Conservation (phyloP, 2,888 invertebrate genomes). For the Nomada fucata region DNA sequence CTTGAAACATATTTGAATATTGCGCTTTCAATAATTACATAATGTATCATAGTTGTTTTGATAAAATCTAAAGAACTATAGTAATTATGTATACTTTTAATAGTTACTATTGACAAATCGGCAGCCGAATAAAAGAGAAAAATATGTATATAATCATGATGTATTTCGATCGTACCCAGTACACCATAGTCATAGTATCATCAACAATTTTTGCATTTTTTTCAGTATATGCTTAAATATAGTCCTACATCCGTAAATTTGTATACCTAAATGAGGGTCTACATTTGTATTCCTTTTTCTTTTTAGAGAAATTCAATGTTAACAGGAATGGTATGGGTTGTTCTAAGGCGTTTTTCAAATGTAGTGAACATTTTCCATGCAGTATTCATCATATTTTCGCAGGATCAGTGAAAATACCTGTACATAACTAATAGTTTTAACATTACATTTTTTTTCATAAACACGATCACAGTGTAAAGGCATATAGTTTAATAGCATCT, state of each 20-base stretch:
- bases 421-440: constrained; percentile 74
- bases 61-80: constrained; percentile 1
- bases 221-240: constrained; percentile 72
- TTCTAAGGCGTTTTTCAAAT: constrained; percentile 14
- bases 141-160: constrained; percentile 76
- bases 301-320: constrained; percentile 26
- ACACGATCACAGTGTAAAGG: constrained; percentile 82
- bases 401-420: constrained; percentile 56
- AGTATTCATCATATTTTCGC: constrained; percentile 77
- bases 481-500: constrained; percentile 63
- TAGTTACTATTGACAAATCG: not conserved
- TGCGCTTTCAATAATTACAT: not conserved
- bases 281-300: constrained; percentile 7
- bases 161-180: constrained; percentile 82
- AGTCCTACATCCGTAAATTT: constrained; percentile 43
- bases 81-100: not conserved
- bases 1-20: not conserved
- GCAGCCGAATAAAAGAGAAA: not conserved
- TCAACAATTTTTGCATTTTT: constrained; percentile 76
- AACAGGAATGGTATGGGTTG: not conserved
- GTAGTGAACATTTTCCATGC: constrained; percentile 3
- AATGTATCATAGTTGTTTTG: not conserved
- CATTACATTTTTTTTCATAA: constrained; percentile 79
- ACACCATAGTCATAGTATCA: constrained; percentile 82
- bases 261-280: constrained; percentile 70